Evolutionary conservation across 1,140 invertebrate species (phyloP), one percentile per base, ranked within the genome.

Genomic region (Samia ricini): DNA sequence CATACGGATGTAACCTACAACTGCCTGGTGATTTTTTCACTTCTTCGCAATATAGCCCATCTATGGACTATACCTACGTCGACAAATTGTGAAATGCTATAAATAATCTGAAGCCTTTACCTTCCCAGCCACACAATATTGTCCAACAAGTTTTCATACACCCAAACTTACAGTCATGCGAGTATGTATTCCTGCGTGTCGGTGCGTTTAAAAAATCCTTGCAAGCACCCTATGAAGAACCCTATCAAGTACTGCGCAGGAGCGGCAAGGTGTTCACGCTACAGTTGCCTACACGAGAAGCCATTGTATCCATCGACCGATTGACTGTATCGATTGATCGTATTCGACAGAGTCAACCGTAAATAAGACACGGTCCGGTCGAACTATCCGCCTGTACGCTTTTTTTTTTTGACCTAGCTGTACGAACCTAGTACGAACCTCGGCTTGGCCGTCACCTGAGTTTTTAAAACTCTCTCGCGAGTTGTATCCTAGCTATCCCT

Each of bases 221-320:
- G 18, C 62, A 79, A 58, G 63, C 67, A 15, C 78, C 83, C 8
- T 89, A 88, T 61, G 73, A 76, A 22, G 84, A 87, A 56, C 81
- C 82, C 4, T 89, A 71, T 52, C 54, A 58, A 49, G 79, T 85
- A 21, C 22, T 82, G 29, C 5, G 69, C 21, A 67, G 71, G 5
- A 23, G 29, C 1, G 49, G n/a, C n/a, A n/a, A n/a, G n/a, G n/a
- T n/a, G n/a, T n/a, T n/a, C n/a, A n/a, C n/a, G n/a, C n/a, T n/a
- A 4, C 3, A 29, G 12, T 21, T 56, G 26, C 23, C 24, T 56
- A 33, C 8, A 10, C 22, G 54, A 2, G n/a, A 6, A 4, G 21
- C 21, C n/a, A 56, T 26, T 33, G 24, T 29, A 2, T 56, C 54
- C 3, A 56, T 56, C 10, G 54, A 56, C 23, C 54, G 54, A 15